A percentile compares a stretch with the other conserved stretches of the same genome.
phyloP scores from a whole-genome alignment of 2,797 vertebrate species.

The Falco biarmicus region DNA sequence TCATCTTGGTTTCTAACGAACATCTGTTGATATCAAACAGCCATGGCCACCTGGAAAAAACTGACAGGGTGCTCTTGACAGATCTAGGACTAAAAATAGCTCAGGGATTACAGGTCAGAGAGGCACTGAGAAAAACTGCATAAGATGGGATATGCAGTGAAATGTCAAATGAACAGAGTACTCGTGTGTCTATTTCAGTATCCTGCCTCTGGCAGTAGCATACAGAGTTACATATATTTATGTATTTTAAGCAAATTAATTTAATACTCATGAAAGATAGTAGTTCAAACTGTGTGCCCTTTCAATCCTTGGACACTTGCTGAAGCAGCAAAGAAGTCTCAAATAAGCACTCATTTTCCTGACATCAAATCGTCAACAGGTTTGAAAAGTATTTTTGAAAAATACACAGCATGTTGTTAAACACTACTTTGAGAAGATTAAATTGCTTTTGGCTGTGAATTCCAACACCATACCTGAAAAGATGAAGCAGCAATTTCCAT shows the following conservation, averaged over 20 bases:
- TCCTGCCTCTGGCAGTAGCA: slow-evolving; percentile 12
- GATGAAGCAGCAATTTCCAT: background rate
- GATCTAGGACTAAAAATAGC: background rate
- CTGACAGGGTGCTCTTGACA: background rate
- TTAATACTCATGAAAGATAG: slow-evolving; percentile 1
- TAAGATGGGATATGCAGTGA: background rate
- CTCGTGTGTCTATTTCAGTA: background rate
- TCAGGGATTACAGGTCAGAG: background rate
- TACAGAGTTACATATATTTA: background rate
- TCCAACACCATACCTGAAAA: background rate
- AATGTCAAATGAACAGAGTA: background rate
- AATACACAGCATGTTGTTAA: background rate
- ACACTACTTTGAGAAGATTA: background rate
- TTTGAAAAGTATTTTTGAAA: background rate
- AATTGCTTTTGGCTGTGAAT: background rate
- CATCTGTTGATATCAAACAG: background rate
- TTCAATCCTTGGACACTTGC: background rate
- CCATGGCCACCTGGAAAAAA: background rate
- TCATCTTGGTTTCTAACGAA: slow-evolving; percentile 20
- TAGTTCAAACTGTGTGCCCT: background rate
- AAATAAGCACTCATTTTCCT: background rate
- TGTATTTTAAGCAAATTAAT: slow-evolving; percentile 11
- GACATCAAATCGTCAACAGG: background rate
- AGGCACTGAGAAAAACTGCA: background rate
- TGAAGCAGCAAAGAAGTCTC: slow-evolving; percentile 1